phyloP scores from a whole-genome alignment of 2,113 vertebrate genomes.

The Gopherus flavomarginatus region DNA sequence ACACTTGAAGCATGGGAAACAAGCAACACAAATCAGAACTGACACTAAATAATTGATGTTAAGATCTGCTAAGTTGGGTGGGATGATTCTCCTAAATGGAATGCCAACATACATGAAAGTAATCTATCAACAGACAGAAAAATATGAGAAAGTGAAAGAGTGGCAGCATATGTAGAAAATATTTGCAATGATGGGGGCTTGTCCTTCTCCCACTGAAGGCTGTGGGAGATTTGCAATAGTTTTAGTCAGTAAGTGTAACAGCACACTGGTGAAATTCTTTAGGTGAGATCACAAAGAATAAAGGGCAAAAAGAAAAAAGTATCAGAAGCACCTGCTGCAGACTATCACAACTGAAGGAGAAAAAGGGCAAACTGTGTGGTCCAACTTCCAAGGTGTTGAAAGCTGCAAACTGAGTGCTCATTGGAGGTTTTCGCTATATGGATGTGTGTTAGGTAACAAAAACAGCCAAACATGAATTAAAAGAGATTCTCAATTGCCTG shows the following conservation, averaged over 20 bases:
- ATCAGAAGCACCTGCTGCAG: neutral
- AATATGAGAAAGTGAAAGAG: neutral
- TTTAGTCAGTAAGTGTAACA: neutral
- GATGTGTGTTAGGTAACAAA: neutral
- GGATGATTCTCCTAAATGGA: neutral
- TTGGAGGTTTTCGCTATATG: neutral
- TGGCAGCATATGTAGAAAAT: neutral
- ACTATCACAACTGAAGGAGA: neutral
- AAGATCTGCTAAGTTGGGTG: neutral
- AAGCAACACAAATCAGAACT: neutral
- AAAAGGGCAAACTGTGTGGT: neutral
- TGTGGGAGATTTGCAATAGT: neutral
- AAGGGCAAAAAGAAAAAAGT: neutral
- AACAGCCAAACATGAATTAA: neutral
- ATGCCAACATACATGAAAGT: neutral
- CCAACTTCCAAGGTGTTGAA: neutral
- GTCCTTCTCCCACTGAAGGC: neutral
- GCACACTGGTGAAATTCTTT: neutral
- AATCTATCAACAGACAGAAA: neutral
- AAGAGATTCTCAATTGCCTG: neutral
- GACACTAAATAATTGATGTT: neutral
- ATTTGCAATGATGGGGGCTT: constrained; percentile 6
- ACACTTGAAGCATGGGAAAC: neutral
- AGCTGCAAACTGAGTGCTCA: neutral
- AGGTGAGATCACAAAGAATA: neutral